Base-by-base conservation (phyloP, 2,113 vertebrate genomes). In the Laticauda colubrina region DNA sequence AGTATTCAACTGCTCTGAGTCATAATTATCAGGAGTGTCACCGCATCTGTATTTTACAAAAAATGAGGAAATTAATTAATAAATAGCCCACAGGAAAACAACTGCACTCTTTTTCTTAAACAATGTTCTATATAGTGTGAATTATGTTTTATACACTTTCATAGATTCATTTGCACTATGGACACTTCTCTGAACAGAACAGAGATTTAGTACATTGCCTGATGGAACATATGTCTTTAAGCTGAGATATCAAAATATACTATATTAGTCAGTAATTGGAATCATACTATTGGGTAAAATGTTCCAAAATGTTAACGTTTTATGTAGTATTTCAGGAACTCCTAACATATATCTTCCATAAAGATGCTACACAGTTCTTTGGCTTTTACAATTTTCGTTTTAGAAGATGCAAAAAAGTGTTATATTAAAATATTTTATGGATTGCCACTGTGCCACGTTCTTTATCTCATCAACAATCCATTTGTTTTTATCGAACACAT, bases 61-160 rank as follows among this genome's bases (percentile, higher is more conserved):
- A 93, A 48, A 12, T 64, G 9, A 85, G 34, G 9, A 57, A 21
- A 59, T 53, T 21, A 43, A 53, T 11, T 11, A 34, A 39, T n/a
- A 61, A 88, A 75, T 34, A 3, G 2, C 14, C 26, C 55, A 85
- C 15, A 85, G 85, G 18, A 29, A 45, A 93, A 39, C 10, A 53
- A 92, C 64, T 85, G 26, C 8, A 29, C 1, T 20, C 45, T 20
- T 81, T 20, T 81, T 48, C 45, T 26, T 26, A 91, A 93, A 94
- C 90, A 88, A 85, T 2, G 26, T 85, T 0, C 0, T 55, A 55
- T 15, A n/a, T 3, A 56, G 24, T 56, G 94, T 93, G 0, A 0
- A 91, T 93, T 92, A 39, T 86, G 94, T 95, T 96, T 81, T 75
- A 95, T 93, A 92, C 86, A 61, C 3, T 95, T 59, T 26, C 89